These are phyloP conservation scores for Pseudocheirus occidentalis DNA, from an alignment of 2,797 vertebrate species.

Conservation along the genomic window DNA sequence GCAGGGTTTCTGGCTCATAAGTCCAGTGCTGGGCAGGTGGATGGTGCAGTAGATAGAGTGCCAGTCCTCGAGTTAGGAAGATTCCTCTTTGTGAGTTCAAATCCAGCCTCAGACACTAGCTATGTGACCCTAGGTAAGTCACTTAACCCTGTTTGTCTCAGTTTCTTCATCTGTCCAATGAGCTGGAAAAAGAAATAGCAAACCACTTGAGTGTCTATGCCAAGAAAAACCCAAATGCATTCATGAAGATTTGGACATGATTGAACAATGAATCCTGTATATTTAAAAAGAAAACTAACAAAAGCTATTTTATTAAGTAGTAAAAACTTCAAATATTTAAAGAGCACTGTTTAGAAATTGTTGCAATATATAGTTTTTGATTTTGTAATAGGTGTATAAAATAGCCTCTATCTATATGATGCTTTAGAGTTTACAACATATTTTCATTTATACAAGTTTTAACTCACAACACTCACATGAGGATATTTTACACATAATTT, in stretches of 20 bases:
- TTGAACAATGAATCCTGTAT: not conserved
- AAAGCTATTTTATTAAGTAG: not conserved
- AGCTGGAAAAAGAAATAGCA: not conserved
- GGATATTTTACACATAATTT: not conserved
- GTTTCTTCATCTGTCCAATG: not conserved
- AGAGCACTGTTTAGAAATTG: slow-evolving; percentile 16
- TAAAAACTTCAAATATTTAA: slow-evolving; percentile 30
- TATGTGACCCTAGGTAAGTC: not conserved
- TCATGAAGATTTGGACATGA: not conserved
- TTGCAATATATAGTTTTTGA: not conserved
- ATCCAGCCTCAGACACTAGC: not conserved
- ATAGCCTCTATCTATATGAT: not conserved
- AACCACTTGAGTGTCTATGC: not conserved
- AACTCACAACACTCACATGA: not conserved
- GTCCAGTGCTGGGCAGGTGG: not conserved
- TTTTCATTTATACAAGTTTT: not conserved
- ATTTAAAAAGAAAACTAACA: not conserved
- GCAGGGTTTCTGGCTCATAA: not conserved
- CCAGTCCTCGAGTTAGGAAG: not conserved
- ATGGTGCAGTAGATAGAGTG: not conserved
- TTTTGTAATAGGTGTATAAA: not conserved
- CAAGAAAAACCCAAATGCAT: not conserved
- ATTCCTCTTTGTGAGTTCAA: not conserved
- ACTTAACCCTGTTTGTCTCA: not conserved
- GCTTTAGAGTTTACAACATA: not conserved